phyloP scores from a whole-genome alignment of 2,113 vertebrate genomes.

The Madoqua kirkii region DNA sequence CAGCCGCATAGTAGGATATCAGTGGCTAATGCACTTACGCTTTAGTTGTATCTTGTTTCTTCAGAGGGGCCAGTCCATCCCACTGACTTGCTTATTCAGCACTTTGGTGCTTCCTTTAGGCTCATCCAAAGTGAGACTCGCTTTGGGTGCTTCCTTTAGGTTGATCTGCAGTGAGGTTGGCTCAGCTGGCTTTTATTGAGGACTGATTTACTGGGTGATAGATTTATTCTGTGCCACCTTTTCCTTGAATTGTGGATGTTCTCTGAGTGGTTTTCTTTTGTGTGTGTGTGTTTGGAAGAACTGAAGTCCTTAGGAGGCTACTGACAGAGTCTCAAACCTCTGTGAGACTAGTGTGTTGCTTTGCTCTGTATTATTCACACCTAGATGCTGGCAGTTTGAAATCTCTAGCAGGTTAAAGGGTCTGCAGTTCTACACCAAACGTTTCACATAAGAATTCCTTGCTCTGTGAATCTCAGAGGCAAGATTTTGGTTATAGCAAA shows the following conservation, averaged over 20 bases:
- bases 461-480: neutral
- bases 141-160: neutral
- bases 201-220: neutral
- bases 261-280: neutral
- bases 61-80: neutral
- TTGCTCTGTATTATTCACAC: neutral
- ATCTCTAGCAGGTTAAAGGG: neutral
- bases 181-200: neutral
- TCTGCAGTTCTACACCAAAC: neutral
- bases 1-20: neutral
- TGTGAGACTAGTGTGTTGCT: neutral
- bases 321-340: neutral
- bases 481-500: neutral
- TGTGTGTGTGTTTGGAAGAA: neutral
- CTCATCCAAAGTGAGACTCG: neutral
- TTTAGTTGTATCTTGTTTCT: neutral
- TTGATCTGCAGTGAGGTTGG: neutral
- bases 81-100: neutral
- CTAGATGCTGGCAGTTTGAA: neutral
- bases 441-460: neutral
- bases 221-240: neutral
- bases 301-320: neutral
- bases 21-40: neutral
- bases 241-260: neutral
- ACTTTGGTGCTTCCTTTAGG: neutral